Evolutionary conservation across 2,797 vertebrate genomes (phyloP).

Genomic region (Sebastes miniatus): DNA sequence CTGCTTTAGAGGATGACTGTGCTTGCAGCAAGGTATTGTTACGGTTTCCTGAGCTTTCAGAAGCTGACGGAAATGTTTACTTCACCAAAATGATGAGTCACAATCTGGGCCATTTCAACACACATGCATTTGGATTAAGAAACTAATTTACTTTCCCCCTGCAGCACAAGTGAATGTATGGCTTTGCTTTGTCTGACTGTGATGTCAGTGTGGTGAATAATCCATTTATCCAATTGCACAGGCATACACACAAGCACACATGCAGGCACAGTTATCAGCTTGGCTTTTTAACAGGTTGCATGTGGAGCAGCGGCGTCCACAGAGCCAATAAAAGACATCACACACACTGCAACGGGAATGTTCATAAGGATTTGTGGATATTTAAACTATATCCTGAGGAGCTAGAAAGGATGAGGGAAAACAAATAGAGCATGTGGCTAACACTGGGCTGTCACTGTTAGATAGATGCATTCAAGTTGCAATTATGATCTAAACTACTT

Average conservation of each 20-base stretch:
- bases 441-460: not conserved
- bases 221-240: constrained; percentile 40
- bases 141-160: constrained; percentile 2
- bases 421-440: not conserved
- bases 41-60: not conserved
- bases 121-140: not conserved
- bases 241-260: constrained; percentile 36
- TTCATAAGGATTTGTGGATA: constrained; percentile 7
- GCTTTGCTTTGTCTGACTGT: constrained; percentile 1
- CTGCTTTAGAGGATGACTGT: not conserved
- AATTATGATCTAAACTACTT: not conserved
- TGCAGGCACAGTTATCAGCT: constrained; percentile 4
- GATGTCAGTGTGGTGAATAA: constrained; percentile 23
- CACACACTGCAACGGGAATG: not conserved
- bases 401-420: not conserved
- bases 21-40: not conserved
- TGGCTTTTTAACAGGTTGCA: constrained; percentile 20
- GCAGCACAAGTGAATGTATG: not conserved
- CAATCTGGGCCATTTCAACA: not conserved
- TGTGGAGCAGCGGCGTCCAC: not conserved
- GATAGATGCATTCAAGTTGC: not conserved
- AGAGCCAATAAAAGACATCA: constrained; percentile 24
- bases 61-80: not conserved
- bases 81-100: not conserved
- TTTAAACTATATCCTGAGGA: constrained; percentile 21